Evolutionary conservation across 64 coral and sea anemone genomes (phyloP).

Genomic region (Hydrozoanthus tunicans): DNA sequence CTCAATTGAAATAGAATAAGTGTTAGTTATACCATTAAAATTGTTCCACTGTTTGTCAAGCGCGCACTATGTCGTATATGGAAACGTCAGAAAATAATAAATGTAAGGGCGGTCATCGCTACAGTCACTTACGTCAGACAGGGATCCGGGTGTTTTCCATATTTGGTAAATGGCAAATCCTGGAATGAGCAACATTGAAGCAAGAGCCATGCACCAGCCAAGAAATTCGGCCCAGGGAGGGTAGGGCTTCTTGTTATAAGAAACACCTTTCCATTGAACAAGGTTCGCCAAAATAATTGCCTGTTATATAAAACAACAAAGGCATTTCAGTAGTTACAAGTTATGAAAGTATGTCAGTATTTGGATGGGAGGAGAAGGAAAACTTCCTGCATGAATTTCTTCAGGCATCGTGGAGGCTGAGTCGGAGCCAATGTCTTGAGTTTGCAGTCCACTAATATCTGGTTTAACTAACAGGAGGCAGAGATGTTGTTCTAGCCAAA

Average conservation of each 20-base stretch:
- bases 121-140: neutral
- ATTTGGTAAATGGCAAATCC: conserved; percentile 68
- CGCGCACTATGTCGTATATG: neutral
- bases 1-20: too few species aligned
- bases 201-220: conserved; percentile 61
- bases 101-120: neutral
- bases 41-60: neutral
- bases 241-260: conserved; percentile 52
- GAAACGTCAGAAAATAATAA: neutral
- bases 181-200: conserved; percentile 60
- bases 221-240: conserved; percentile 68
- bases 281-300: conserved; percentile 68
- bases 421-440: too few species aligned
- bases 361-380: too few species aligned
- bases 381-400: too few species aligned
- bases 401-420: too few species aligned
- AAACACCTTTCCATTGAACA: conserved; percentile 65
- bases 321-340: neutral
- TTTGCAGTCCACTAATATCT: too few species aligned
- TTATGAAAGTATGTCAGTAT: too few species aligned
- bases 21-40: neutral
- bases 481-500: too few species aligned
- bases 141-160: conserved; percentile 64
- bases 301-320: neutral
- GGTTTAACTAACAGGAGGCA: too few species aligned